Base-by-base conservation (phyloP, 1,140 invertebrate genomes). In the Heterodera carotae region DNA sequence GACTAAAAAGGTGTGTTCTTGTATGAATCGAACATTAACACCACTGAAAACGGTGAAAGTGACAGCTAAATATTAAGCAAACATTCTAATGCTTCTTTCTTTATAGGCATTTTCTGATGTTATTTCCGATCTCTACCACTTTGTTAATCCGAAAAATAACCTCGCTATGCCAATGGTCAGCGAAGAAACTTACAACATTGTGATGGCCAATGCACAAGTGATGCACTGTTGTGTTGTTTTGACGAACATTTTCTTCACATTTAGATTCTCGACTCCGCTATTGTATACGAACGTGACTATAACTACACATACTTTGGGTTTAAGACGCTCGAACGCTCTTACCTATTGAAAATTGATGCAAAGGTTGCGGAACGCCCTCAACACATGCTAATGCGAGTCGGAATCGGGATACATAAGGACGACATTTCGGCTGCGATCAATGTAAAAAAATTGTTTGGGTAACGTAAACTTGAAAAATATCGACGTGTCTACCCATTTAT, bases 271-370 rank as follows among this genome's bases (percentile, higher is more conserved):
- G 81, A 86, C 70, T 82, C 77, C 81, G 92, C 94, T 4, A 97
- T 99, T 82, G 94, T 98, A 69, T 97, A 98, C 89, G 94, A 98
- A 85, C 91, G 97, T 81, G 97, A 99, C 90, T 99, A 95, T 86
- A 92, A 91, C 75, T 99, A 98, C 88, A 97, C 96, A 88, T 99
- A 97, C 88, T 99, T 99, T 91, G 97, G 96, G 53, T 99, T 99
- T 84, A 99, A 98, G 90, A 99, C 97, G 5, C 89, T 99, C 67
- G 97, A 99, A 87, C 90, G 94, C 77, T 97, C 95, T 2, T 99
- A 99, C 88, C 89, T 99, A 69, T 88, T 99, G 29, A 96, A 94
- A 89, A 94, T 98, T 71, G 91, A 96, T 89, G 92, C 92, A 0
- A 96, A 96, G 91, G 93, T 97, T 67, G 95, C 92, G 6, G 97